Evolutionary conservation across 2,797 vertebrate genomes (phyloP).

Genomic region (Crotalus adamanteus): DNA sequence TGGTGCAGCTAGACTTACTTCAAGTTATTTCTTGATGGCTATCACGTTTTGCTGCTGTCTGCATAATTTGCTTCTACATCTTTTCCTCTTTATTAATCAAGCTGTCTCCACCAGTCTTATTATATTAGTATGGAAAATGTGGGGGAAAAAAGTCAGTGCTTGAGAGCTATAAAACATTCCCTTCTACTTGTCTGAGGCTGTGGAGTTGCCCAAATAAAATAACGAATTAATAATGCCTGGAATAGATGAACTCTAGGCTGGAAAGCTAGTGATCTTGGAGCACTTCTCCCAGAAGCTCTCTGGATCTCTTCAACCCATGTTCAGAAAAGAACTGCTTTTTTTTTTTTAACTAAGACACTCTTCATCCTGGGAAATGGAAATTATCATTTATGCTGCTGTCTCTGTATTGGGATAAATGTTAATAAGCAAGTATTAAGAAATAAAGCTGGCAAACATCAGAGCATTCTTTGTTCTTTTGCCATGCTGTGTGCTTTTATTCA

Average conservation of each 20-base stretch:
- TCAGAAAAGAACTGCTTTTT: background rate
- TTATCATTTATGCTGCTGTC: background rate
- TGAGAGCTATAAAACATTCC: background rate
- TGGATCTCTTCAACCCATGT: background rate
- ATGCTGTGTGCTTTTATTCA: background rate
- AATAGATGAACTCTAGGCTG: background rate
- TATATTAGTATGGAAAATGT: background rate
- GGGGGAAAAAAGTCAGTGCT: fast-evolving
- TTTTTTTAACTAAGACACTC: background rate
- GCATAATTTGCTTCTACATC: background rate
- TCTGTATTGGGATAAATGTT: background rate
- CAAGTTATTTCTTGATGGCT: background rate
- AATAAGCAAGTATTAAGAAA: background rate
- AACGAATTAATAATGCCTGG: background rate
- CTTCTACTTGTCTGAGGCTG: background rate
- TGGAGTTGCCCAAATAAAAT: background rate
- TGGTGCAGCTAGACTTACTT: background rate
- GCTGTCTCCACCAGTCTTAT: background rate
- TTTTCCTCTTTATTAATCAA: background rate
- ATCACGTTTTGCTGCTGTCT: background rate
- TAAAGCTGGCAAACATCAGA: background rate
- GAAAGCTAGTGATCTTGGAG: background rate
- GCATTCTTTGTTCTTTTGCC: background rate
- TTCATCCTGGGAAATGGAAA: background rate
- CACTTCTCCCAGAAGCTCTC: background rate